Conservation (phyloP, 2,888 invertebrate genomes). For the Euzetes globulus region DNA sequence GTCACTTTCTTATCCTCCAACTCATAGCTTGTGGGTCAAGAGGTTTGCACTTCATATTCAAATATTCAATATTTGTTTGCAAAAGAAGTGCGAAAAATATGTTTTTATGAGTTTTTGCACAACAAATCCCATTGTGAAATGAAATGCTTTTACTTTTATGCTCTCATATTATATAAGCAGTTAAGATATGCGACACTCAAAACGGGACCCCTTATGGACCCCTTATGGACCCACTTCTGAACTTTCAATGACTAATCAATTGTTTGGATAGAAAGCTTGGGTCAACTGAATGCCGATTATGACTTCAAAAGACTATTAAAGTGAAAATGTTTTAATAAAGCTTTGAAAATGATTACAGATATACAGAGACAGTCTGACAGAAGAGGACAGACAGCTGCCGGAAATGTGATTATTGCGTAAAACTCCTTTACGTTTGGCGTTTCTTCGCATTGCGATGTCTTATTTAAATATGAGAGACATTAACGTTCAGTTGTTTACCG, state of each 20-base stretch:
- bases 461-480: background rate
- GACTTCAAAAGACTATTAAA: slow-evolving; percentile 25
- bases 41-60: background rate
- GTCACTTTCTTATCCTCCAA: slow-evolving; percentile 26
- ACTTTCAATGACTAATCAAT: background rate
- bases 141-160: slow-evolving; percentile 24
- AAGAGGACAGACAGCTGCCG: slow-evolving; percentile 25
- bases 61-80: slow-evolving; percentile 21
- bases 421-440: slow-evolving; percentile 16
- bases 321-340: slow-evolving; percentile 25
- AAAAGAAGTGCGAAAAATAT: slow-evolving; percentile 10
- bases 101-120: slow-evolving; percentile 26
- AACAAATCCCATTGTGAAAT: slow-evolving; percentile 10
- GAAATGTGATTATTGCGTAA: slow-evolving; percentile 23
- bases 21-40: slow-evolving; percentile 18
- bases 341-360: background rate
- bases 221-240: slow-evolving; percentile 10
- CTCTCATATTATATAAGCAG: slow-evolving; percentile 25
- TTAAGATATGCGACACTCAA: slow-evolving; percentile 27
- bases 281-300: slow-evolving; percentile 19
- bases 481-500: slow-evolving; percentile 14
- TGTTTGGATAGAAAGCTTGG: background rate
- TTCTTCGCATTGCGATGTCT: background rate
- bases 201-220: slow-evolving; percentile 2
- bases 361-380: background rate